Base-by-base conservation (phyloP, 2,113 vertebrate species). In the Aphelocoma coerulescens region DNA sequence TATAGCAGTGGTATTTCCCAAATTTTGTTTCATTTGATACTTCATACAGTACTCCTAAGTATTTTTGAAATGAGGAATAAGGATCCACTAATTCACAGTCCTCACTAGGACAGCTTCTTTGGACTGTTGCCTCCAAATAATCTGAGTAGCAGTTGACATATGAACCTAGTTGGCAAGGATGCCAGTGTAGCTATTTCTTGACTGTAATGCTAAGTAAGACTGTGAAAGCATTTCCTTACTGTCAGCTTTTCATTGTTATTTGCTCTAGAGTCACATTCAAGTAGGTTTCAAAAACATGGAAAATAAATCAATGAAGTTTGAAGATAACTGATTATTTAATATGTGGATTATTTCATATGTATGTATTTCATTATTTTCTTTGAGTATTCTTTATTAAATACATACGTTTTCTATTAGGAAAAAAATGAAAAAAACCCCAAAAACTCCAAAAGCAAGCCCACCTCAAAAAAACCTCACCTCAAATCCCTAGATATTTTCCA, bases 101-200 rank as follows among this genome's bases (percentile, higher is more conserved):
- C 67, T 96, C 89, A 75, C 81, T 96, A 82, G 79, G 77, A 80
- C 43, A 65, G 62, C 51, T 85, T 82, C 52, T 91, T 65, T 16
- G 89, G 93, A 81, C 90, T 97, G 68, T 81, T 93, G 54, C 61
- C 72, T 90, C 58, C 83, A 93, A 84, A 32, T 81, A 94, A 93
- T 76, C 85, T 0, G 2, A 84, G 87, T 71, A 57, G 87, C 79
- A 35, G 87, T 91, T 96, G 97, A 95, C 84, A 88, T 68, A 73
- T 78, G 96, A 98, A 92, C 92, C 72, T 82, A 26, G 8, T 73
- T 93, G 92, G 95, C 91, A 95, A 94, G 95, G 95, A 83, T 86
- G 72, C 88, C 84, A 43, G 23, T 33, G 18, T 37, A 94, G 79
- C 79, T 96, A 55, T 94, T 95, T 94, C 94, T 95, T 88, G 49